Conservation (phyloP, 1,140 invertebrate genomes). For the Drosophila auraria region DNA sequence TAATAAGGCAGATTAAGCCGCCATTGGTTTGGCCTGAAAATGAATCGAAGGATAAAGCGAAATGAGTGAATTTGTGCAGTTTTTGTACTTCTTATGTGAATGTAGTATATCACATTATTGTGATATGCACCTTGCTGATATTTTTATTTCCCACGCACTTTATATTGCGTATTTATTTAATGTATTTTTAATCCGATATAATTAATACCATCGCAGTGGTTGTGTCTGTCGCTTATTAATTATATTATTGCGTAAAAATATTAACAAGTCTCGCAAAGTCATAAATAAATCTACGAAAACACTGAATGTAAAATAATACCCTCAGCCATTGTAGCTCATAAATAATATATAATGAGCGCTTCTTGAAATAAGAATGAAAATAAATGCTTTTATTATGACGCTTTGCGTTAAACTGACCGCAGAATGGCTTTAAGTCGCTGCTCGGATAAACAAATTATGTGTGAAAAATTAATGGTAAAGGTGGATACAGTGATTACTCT, state of each 20-base stretch:
- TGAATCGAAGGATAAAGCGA: slow-evolving; percentile 6
- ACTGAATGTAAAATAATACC: slow-evolving; percentile 41
- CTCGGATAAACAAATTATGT: slow-evolving; percentile 58
- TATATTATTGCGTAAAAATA: slow-evolving; percentile 60
- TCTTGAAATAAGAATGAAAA: slow-evolving; percentile 34
- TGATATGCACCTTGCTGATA: slow-evolving; percentile 40
- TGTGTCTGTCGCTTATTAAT: slow-evolving; percentile 52
- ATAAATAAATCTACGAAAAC: slow-evolving; percentile 67
- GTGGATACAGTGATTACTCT: neutral
- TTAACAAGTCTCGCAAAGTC: slow-evolving; percentile 65
- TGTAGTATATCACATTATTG: slow-evolving; percentile 10
- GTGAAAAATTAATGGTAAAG: slow-evolving; percentile 52
- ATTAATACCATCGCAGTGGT: slow-evolving; percentile 44
- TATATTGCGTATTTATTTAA: neutral
- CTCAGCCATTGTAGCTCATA: slow-evolving; percentile 26
- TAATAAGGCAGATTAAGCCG: slow-evolving; percentile 69
- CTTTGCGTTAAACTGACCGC: slow-evolving; percentile 17
- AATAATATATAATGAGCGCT: slow-evolving; percentile 58
- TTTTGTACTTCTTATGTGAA: slow-evolving; percentile 8
- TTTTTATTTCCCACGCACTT: slow-evolving; percentile 36
- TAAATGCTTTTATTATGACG: slow-evolving; percentile 43
- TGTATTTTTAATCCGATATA: slow-evolving; percentile 59
- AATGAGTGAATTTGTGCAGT: slow-evolving; percentile 14
- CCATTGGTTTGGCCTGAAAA: slow-evolving; percentile 6
- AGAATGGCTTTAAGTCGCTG: slow-evolving; percentile 60